These are phyloP conservation scores for Hydroisotoma schaefferi DNA, from an alignment of 2,888 invertebrate genomes.

Conservation along the genomic window DNA sequence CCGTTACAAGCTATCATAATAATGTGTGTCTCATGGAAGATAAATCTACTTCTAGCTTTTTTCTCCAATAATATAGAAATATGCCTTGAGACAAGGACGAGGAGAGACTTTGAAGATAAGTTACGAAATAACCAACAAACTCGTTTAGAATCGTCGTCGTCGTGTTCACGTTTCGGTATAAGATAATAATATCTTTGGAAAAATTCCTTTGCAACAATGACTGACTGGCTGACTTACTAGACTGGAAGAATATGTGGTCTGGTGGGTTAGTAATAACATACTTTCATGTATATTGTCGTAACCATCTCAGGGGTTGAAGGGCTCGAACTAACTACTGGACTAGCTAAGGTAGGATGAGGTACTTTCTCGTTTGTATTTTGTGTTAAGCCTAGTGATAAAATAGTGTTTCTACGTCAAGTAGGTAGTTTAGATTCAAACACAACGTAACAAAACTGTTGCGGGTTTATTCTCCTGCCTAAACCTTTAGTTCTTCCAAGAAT, in stretches of 20 bases:
- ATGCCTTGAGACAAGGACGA: too few species aligned
- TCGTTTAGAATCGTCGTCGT: not conserved
- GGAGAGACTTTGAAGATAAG: too few species aligned
- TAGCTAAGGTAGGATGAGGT: too few species aligned
- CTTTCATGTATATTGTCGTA: not conserved
- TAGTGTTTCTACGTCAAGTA: too few species aligned
- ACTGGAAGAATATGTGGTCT: not conserved
- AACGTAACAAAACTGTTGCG: not conserved
- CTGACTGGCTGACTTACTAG: slow-evolving; percentile 1
- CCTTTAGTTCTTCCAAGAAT: not conserved
- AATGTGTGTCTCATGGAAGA: not conserved
- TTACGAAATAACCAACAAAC: slow-evolving; percentile 7
- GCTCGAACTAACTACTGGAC: too few species aligned
- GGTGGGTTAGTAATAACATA: not conserved
- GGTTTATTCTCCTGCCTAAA: not conserved
- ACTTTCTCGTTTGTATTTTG: too few species aligned
- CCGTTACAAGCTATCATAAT: not conserved
- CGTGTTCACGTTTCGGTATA: not conserved
- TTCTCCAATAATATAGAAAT: too few species aligned
- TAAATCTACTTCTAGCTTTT: too few species aligned
- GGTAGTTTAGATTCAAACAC: too few species aligned
- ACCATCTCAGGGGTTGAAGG: too few species aligned
- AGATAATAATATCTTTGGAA: slow-evolving; percentile 6
- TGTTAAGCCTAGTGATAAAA: too few species aligned
- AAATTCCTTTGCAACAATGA: not conserved